Evolutionary conservation across 2,888 invertebrate genomes (phyloP), one percentile per base, ranked within the genome.

Genomic region (Spicauda simplicius): DNA sequence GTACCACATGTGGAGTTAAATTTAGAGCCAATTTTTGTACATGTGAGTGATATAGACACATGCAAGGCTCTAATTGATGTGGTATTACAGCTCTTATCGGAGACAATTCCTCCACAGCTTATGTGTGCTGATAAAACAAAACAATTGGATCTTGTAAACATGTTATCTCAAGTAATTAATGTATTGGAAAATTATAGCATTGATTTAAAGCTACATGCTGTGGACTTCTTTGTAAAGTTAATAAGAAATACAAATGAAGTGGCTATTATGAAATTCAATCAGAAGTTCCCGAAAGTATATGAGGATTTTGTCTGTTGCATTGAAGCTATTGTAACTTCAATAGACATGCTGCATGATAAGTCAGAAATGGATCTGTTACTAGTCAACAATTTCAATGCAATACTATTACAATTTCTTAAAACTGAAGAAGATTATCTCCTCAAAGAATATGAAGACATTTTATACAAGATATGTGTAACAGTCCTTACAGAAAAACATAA

Each of bases 1-100:
- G 81, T 88, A 69, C 85, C 87, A 14, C 83, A 88, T 80, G 81
- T 86, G 1, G 81, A 90, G 67, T 77, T 93, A 0, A 84, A 92
- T 71, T 83, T 93, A 55, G 83, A 86, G 60, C 87, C 91, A 41
- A 90, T 93, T 68, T 85, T 80, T 81, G 89, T 93, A 0, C 77
- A 75, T 70, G 81, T 93, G 0, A 82, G 81, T 56, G 81, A 88
- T 76, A 70, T 86, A 16, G 70, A 78, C 66, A 88, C 85, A 64
- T 90, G 90, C 70, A 86, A 84, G 73, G 78, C 70, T 33, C 74
- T 93, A 58, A 86, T 93, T 41, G 80, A 86, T 72, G 73, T 87
- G 57, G 83, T 82, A 18, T 73, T 92, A 18, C 83, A 89, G 71
- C 71, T 93, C n/a, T 73, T 93, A 19, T 81, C 87, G 30, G 86